These are phyloP conservation scores for Phalacrocorax brasilianus DNA, from an alignment of 2,113 vertebrate species.

Conservation along the genomic window DNA sequence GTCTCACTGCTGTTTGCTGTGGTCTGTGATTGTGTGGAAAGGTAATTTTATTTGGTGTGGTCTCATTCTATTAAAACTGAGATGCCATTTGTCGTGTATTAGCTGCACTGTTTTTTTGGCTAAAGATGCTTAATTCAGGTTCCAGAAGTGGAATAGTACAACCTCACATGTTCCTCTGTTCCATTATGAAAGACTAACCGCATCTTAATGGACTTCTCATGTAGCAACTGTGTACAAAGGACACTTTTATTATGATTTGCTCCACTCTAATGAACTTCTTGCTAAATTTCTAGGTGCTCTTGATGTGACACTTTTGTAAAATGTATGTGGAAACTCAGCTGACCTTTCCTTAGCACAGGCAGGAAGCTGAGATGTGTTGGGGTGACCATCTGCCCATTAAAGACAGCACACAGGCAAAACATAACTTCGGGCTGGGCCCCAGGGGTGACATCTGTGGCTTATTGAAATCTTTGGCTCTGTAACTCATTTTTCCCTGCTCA, in stretches of 20 bases:
- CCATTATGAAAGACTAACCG: conserved; percentile 49
- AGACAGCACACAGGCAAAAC: neutral
- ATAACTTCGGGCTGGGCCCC: neutral
- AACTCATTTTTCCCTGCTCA: conserved; percentile 24
- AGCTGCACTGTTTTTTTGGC: neutral
- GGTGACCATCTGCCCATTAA: neutral
- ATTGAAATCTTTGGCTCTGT: neutral
- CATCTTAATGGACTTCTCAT: conserved; percentile 38
- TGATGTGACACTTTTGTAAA: neutral
- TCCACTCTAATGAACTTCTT: neutral
- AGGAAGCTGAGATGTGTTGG: neutral
- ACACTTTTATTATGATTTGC: conserved; percentile 15
- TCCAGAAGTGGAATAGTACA: conserved; percentile 4
- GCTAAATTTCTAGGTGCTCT: neutral
- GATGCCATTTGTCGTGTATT: neutral
- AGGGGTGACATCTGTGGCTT: neutral
- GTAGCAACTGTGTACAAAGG: conserved; percentile 65
- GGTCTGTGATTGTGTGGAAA: neutral
- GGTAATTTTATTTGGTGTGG: neutral
- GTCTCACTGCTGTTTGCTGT: neutral
- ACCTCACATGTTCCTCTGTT: conserved; percentile 6
- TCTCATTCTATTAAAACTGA: neutral
- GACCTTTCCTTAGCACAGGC: neutral
- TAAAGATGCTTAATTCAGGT: conserved; percentile 7
- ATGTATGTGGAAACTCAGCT: neutral